Conservation (phyloP, 2,888 invertebrate species). For the Spisula solida region DNA sequence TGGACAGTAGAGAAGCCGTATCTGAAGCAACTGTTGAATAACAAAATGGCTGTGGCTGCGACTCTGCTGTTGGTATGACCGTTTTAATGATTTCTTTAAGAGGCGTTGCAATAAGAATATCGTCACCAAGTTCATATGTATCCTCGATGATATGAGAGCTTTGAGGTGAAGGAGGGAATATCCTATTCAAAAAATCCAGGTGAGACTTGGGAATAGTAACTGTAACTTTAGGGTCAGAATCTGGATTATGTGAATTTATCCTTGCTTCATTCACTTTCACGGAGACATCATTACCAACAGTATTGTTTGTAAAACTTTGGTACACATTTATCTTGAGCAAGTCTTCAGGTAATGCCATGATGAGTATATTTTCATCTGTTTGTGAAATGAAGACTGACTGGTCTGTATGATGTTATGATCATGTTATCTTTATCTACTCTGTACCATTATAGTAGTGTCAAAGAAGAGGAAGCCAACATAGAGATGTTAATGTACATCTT, state of each 20-base stretch:
- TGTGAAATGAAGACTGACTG: too few relatives aligned
- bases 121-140: background rate
- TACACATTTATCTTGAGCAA: background rate
- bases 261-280: background rate
- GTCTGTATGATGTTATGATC: too few relatives aligned
- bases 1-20: background rate
- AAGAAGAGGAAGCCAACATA: too few relatives aligned
- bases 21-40: background rate
- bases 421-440: too few relatives aligned
- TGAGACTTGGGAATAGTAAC: conserved; percentile 28
- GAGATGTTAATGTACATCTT: too few relatives aligned
- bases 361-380: background rate
- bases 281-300: background rate
- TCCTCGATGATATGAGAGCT: background rate
- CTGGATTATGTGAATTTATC: background rate
- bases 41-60: background rate
- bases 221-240: background rate
- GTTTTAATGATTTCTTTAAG: background rate
- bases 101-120: background rate
- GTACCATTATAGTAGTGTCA: too few relatives aligned
- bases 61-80: too few relatives aligned
- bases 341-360: background rate
- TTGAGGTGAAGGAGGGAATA: conserved; percentile 37
- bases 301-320: background rate
- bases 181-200: conserved; percentile 22